Base-by-base conservation (phyloP, 2,888 invertebrate species). In the Megamerina dolium region DNA sequence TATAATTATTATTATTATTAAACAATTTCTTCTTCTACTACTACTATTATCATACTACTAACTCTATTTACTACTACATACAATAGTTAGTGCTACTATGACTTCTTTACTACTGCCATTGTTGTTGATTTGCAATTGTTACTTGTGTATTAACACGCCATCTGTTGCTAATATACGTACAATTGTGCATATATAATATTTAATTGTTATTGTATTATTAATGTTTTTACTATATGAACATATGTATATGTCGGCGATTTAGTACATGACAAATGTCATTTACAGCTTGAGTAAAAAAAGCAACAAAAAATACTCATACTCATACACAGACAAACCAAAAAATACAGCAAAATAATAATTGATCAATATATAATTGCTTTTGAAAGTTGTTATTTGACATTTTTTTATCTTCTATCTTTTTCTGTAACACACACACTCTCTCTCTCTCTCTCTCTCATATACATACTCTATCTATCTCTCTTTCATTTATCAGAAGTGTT, bases 261-360 rank as follows among this genome's bases (percentile, higher is more conserved):
- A n/a, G n/a, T n/a, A n/a, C n/a, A 39, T 36, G 39, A 40, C 44
- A 44, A 44, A 44, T 39, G 44, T 44, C 44, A 44, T 39, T 44
- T 26, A 21, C 14, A 19, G 36, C n/a, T n/a, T n/a, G n/a, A n/a
- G n/a, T n/a, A n/a, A n/a, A n/a, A n/a, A n/a, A n/a, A n/a, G n/a
- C n/a, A n/a, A n/a, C n/a, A n/a, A n/a, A n/a, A n/a, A n/a, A n/a
- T n/a, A n/a, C n/a, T n/a, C n/a, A n/a, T n/a, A n/a, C n/a, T n/a
- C n/a, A n/a, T n/a, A n/a, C n/a, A n/a, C n/a, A n/a, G n/a, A n/a
- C n/a, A n/a, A n/a, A n/a, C n/a, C n/a, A n/a, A n/a, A n/a, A n/a
- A n/a, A n/a, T n/a, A n/a, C n/a, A n/a, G n/a, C n/a, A n/a, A n/a
- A n/a, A 16, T 36, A 44, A 40, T 44, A 39, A 21, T 36, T 39